Evolutionary conservation across 2,113 vertebrate species (phyloP).

Genomic region (Leucoraja erinaceus): DNA sequence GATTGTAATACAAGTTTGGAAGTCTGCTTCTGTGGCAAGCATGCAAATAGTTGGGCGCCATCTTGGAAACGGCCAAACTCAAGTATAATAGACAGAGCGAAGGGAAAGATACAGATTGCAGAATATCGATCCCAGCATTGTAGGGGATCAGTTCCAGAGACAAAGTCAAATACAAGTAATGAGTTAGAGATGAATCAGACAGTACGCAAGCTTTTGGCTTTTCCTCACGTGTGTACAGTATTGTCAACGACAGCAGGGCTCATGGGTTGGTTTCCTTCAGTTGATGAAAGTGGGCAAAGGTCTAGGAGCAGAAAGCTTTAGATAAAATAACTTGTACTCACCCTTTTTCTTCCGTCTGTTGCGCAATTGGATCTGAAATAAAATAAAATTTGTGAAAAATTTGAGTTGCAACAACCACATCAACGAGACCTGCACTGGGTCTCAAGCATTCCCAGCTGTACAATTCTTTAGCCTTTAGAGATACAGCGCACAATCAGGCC

Average conservation of each 20-base stretch:
- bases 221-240: neutral
- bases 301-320: neutral
- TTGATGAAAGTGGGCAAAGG: neutral
- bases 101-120: no score
- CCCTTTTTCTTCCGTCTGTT: slow-evolving; percentile 31
- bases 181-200: no score
- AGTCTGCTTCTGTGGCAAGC: no score
- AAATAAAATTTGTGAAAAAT: neutral
- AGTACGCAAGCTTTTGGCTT: no score
- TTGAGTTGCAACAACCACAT: neutral
- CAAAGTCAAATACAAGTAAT: no score
- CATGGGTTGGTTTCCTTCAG: neutral
- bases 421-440: neutral
- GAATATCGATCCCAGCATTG: no score
- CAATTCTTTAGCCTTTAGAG: neutral
- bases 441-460: neutral
- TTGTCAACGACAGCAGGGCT: neutral
- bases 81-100: no score
- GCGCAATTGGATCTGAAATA: slow-evolving; percentile 5
- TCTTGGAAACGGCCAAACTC: no score
- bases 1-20: no score
- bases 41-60: no score
- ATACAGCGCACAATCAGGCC: no score
- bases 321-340: neutral
- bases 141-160: no score